These are phyloP conservation scores for Philereme transversata DNA, from an alignment of 2,888 invertebrate species.

Conservation along the genomic window DNA sequence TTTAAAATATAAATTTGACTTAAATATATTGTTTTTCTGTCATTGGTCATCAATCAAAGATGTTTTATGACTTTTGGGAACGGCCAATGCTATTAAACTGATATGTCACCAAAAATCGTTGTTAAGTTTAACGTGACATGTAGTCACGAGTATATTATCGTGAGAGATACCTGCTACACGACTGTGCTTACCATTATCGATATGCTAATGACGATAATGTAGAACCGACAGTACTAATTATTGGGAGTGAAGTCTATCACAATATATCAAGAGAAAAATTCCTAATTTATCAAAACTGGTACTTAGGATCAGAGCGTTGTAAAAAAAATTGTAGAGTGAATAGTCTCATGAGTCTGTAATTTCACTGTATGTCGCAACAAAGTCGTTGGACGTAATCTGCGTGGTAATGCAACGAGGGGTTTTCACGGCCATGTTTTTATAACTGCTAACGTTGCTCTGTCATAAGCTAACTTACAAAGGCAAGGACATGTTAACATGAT, in stretches of 20 bases:
- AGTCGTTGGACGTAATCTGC: no score
- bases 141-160: constrained; percentile 52
- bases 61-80: constrained; percentile 19
- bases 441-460: no score
- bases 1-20: constrained; percentile 4
- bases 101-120: constrained; percentile 15
- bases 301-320: no score
- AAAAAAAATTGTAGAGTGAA: no score
- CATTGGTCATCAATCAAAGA: constrained; percentile 14
- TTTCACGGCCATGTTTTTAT: no score
- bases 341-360: no score
- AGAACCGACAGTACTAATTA: constrained; percentile 33
- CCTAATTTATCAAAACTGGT: no score
- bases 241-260: constrained; percentile 10
- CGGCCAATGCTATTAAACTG: constrained; percentile 7
- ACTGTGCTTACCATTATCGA: constrained; percentile 29
- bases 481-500: no score
- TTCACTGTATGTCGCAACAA: no score
- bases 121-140: constrained; percentile 52
- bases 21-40: constrained; percentile 9
- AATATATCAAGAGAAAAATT: no score
- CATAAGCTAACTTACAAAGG: no score
- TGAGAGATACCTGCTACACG: constrained; percentile 35
- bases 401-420: no score
- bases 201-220: constrained; percentile 34